phyloP scores from a whole-genome alignment of 2,797 vertebrate species.

The Argya squamiceps region DNA sequence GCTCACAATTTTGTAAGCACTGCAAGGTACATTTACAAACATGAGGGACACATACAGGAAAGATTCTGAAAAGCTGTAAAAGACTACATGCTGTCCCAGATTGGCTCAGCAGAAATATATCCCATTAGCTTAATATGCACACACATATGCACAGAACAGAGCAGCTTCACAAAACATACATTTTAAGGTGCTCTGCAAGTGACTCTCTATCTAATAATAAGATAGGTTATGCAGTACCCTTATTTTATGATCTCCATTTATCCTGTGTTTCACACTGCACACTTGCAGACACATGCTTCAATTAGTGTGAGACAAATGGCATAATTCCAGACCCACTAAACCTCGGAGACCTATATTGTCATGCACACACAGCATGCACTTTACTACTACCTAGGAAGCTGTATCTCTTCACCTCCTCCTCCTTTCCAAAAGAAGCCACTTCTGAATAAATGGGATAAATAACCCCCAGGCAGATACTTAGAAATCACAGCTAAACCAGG shows the following conservation, averaged over 20 bases:
- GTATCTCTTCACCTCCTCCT: conserved; percentile 6
- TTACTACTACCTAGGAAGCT: conserved; percentile 12
- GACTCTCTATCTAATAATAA: not conserved
- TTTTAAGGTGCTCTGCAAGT: not conserved
- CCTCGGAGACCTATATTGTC: conserved; percentile 40
- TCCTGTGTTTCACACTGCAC: not conserved
- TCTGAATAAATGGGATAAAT: conserved; percentile 40
- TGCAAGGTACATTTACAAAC: not conserved
- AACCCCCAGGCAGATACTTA: not conserved
- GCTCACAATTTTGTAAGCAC: not conserved
- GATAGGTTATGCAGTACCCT: not conserved
- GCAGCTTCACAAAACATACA: not conserved
- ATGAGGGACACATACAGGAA: not conserved
- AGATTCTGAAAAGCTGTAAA: not conserved
- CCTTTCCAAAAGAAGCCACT: conserved; percentile 7
- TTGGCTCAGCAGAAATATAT: conserved; percentile 20
- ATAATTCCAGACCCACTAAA: conserved; percentile 45
- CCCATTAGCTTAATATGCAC: not conserved
- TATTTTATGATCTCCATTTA: not conserved
- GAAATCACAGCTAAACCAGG: not conserved
- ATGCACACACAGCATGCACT: not conserved
- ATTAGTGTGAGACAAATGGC: conserved; percentile 54
- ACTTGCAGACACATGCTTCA: conserved; percentile 38
- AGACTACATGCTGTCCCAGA: not conserved
- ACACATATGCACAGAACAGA: not conserved